Evolutionary conservation across 1,140 invertebrate species (phyloP).

Genomic region (Pseudomyrmex cubaensis): DNA sequence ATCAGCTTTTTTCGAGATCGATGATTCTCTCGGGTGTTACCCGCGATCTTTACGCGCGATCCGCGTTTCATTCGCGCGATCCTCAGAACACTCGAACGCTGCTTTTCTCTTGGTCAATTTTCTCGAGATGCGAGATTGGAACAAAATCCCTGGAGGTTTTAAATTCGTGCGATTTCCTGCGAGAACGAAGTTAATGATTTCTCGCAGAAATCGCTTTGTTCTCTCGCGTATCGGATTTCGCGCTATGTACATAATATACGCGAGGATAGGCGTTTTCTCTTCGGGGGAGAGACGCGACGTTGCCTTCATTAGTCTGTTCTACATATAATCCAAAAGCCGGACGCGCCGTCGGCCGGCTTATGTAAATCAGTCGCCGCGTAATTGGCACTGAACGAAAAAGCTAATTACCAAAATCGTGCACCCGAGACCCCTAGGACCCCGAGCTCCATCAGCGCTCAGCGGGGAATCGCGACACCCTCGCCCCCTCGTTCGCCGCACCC

Average conservation of each 20-base stretch:
- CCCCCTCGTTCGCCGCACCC: conserved; percentile 59
- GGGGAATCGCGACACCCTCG: conserved; percentile 82
- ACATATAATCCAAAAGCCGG: conserved; percentile 37
- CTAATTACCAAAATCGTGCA: conserved; percentile 78
- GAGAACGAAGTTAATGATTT: too few species aligned
- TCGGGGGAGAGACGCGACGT: conserved; percentile 4
- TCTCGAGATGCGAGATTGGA: neutral
- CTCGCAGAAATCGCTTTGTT: neutral
- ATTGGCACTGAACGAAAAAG: conserved; percentile 81
- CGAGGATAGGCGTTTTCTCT: conserved; percentile 43
- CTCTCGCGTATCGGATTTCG: conserved; percentile 5
- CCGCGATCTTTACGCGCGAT: neutral
- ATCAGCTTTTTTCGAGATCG: conserved; percentile 17
- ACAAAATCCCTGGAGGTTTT: neutral
- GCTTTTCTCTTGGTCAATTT: neutral
- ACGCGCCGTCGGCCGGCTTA: conserved; percentile 69
- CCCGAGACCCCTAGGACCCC: conserved; percentile 71
- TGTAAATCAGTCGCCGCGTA: conserved; percentile 83
- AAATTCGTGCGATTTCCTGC: neutral
- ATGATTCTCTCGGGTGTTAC: conserved; percentile 1
- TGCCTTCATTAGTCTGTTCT: conserved; percentile 64
- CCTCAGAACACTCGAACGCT: neutral
- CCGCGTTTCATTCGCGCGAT: too few species aligned
- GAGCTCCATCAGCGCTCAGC: conserved; percentile 79
- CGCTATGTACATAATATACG: neutral